Evolutionary conservation across 2,888 invertebrate genomes (phyloP).

Genomic region (Sipunculus nudus): DNA sequence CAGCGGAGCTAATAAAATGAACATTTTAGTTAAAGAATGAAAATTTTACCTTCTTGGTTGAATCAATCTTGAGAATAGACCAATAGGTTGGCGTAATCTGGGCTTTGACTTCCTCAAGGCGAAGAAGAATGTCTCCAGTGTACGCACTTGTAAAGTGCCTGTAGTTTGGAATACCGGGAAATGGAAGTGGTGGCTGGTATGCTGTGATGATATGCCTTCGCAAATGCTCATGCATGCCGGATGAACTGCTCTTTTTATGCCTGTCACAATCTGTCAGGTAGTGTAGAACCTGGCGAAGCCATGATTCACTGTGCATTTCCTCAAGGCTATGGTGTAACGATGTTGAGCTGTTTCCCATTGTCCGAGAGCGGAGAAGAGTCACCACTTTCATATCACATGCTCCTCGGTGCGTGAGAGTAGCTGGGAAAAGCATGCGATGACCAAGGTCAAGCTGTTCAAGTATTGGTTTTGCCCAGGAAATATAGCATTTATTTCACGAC

Average conservation of each 20-base stretch:
- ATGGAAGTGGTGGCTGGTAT: conserved; percentile 14
- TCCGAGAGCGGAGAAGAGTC: conserved; percentile 30
- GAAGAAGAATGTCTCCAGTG: conserved; percentile 29
- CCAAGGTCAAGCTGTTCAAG: conserved; percentile 38
- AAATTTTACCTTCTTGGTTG: conserved; percentile 46
- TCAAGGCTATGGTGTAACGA: conserved; percentile 30
- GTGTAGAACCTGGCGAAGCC: conserved; percentile 15
- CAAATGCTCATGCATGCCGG: too few species aligned
- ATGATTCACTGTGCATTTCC: conserved; percentile 37
- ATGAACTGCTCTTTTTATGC: too few species aligned
- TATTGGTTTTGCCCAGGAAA: conserved; percentile 33
- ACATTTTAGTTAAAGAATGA: too few species aligned
- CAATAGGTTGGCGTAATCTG: conserved; percentile 43
- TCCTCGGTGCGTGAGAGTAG: conserved; percentile 33
- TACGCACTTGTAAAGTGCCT: conserved; percentile 41
- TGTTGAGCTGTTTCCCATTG: conserved; percentile 38
- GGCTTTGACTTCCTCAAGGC: conserved; percentile 41
- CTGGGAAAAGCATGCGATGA: conserved; percentile 34
- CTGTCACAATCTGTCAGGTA: conserved; percentile 26
- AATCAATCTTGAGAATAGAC: conserved; percentile 43
- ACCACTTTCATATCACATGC: conserved; percentile 37
- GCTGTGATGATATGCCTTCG: neutral
- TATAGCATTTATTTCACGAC: conserved; percentile 21
- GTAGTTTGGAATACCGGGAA: conserved; percentile 23
- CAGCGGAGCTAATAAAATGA: too few species aligned